A percentile compares a stretch with the other conserved stretches of the same genome.
Conservation (phyloP, 1,140 invertebrate species). For the Orussus abietinus region DNA sequence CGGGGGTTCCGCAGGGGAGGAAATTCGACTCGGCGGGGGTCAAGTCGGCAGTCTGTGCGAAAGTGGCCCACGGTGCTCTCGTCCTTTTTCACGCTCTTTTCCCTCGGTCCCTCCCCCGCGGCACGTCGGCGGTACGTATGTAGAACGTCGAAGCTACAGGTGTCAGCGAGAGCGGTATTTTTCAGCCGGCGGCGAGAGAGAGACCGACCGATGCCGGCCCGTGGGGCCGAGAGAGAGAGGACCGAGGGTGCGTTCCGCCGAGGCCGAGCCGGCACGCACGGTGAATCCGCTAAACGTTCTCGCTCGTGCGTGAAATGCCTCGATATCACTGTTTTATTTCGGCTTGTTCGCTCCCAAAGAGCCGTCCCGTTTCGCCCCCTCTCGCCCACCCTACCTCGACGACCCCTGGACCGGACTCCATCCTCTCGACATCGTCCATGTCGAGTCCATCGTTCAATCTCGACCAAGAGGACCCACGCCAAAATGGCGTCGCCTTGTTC, state of each 20-base stretch:
- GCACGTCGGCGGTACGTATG: slow-evolving; percentile 40
- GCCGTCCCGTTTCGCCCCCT: neutral
- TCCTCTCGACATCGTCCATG: no score
- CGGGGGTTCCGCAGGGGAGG: no score
- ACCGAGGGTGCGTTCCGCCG: no score
- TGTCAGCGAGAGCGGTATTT: slow-evolving; percentile 54
- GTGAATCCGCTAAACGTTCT: slow-evolving; percentile 54
- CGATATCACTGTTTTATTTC: slow-evolving; percentile 55
- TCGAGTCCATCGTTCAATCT: no score
- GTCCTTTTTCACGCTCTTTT: slow-evolving; percentile 13
- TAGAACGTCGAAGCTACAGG: slow-evolving; percentile 54
- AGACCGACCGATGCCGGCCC: slow-evolving; percentile 24
- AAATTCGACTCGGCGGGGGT: no score
- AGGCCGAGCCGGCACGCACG: slow-evolving; percentile 40
- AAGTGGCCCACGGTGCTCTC: no score
- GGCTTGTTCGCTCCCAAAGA: slow-evolving; percentile 31
- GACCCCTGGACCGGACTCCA: no score
- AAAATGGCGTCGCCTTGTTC: no score
- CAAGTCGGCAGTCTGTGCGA: no score
- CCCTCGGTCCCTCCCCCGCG: slow-evolving; percentile 3
- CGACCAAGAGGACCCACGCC: no score
- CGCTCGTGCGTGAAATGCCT: slow-evolving; percentile 55
- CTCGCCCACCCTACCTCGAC: slow-evolving; percentile 15
- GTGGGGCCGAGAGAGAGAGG: slow-evolving; percentile 29
- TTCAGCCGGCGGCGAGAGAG: slow-evolving; percentile 36